phyloP scores from a whole-genome alignment of 35 echinoderm and acorn worm genomes.

The Hemicentrotus pulcherrimus region DNA sequence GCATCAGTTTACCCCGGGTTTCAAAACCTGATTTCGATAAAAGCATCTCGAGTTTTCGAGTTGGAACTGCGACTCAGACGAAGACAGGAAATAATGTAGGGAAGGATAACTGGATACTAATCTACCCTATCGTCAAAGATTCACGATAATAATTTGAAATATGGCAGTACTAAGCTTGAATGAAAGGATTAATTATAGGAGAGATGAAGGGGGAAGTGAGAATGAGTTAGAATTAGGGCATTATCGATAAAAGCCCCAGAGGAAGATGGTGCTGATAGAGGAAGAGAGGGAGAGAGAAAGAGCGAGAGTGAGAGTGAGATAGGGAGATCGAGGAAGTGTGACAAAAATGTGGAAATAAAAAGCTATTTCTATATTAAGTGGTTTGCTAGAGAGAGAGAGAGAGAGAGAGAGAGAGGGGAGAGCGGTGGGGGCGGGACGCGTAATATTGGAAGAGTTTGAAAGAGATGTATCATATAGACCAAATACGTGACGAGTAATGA shows the following conservation, averaged over 20 bases:
- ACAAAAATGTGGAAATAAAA: too few species aligned
- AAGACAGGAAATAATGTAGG: background rate
- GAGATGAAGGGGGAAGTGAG: background rate
- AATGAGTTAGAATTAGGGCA: background rate
- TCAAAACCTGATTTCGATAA: conserved; percentile 4
- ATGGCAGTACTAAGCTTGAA: background rate
- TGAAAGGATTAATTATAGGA: background rate
- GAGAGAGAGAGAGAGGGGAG: background rate
- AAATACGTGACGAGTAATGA: too few species aligned
- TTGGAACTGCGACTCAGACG: background rate
- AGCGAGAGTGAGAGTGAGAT: background rate
- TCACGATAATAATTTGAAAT: background rate
- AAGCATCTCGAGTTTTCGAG: background rate
- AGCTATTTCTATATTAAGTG: too few species aligned
- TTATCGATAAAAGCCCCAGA: background rate
- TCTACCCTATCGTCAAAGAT: background rate
- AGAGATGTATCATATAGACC: too few species aligned
- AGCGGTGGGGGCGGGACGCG: too few species aligned
- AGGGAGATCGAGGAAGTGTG: too few species aligned
- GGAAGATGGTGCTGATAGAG: background rate
- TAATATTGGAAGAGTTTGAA: too few species aligned
- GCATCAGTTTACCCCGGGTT: background rate
- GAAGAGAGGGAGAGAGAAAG: background rate
- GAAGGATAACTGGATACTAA: background rate
- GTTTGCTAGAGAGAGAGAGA: background rate